Base-by-base conservation (phyloP, 2,888 invertebrate species). In the Cephonodes hylas region DNA sequence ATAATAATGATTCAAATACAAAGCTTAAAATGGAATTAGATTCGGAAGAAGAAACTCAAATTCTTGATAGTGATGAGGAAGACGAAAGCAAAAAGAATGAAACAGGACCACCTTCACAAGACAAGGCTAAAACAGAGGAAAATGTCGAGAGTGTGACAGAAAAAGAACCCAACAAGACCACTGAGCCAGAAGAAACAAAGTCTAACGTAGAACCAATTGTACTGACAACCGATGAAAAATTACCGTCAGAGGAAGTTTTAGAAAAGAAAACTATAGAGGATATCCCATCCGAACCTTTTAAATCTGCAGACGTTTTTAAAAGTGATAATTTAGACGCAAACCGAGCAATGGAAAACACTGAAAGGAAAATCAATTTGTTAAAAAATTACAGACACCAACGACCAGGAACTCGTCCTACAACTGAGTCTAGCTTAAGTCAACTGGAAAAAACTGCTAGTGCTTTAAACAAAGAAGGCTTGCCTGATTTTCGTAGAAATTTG, bases 351-450 rank as follows among this genome's bases (percentile, higher is more conserved):
- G 85, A 83, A 42, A 76, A 81, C 8, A 80, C 79, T 0, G 86
- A 87, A 57, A 83, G 85, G 63, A 93, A 93, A 77, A 89, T 89
- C 22, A 93, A 89, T 67, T 75, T 89, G 34, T 66, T 93, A 46
- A 93, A 93, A 68, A 93, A 93, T 73, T 93, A 93, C 66, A 84
- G 93, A 73, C 93, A 93, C 72, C 92, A 91, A 64, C 80, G 92
- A 10, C 83, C 84, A 0, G 80, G 80, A 0, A 81, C 70, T 62
- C 82, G 90, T 22, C 75, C 88, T 1, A 79, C 80, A n/a, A 77
- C 81, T 0, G 93, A 93, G 70, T 93, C 92, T 0, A 91, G 90
- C 63, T 71, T 93, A 15, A 89, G 86, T 65, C 89, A 86, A 66
- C 68, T 93, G 61, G 93, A 93, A 68, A 83, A 84, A 66, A 92